Evolutionary conservation across 1,140 invertebrate genomes (phyloP).

Genomic region (Drosophila azteca): DNA sequence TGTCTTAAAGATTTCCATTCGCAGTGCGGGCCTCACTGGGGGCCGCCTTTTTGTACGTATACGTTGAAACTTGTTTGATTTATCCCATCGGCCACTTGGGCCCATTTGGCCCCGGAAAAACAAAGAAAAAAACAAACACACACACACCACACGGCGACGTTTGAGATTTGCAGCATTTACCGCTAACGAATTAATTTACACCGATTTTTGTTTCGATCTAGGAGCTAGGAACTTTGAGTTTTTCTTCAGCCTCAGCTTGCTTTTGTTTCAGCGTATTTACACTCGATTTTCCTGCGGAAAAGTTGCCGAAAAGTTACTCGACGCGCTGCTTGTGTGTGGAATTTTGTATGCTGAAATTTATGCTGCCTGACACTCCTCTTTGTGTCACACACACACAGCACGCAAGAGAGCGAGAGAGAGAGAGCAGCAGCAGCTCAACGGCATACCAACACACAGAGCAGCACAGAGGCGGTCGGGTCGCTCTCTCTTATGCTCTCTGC

Average conservation of each 20-base stretch:
- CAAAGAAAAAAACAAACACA: slow-evolving; percentile 26
- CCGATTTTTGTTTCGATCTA: slow-evolving; percentile 48
- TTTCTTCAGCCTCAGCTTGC: slow-evolving; percentile 3
- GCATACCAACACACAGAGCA: slow-evolving; percentile 64
- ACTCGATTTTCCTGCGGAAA: slow-evolving; percentile 70
- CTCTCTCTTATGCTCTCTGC: neutral
- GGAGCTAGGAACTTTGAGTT: slow-evolving; percentile 58
- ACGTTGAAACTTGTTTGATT: slow-evolving; percentile 77
- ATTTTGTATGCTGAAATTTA: slow-evolving; percentile 80
- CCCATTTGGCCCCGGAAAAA: slow-evolving; percentile 41
- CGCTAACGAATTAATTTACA: slow-evolving; percentile 64
- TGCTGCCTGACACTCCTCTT: slow-evolving; percentile 80
- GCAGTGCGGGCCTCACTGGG: slow-evolving; percentile 36
- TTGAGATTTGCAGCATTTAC: slow-evolving; percentile 48
- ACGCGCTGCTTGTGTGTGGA: slow-evolving; percentile 71
- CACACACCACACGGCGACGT: slow-evolving; percentile 6
- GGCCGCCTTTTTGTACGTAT: slow-evolving; percentile 26
- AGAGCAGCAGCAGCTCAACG: slow-evolving; percentile 16
- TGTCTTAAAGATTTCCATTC: slow-evolving; percentile 47
- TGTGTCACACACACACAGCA: slow-evolving; percentile 67
- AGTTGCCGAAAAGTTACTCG: slow-evolving; percentile 75
- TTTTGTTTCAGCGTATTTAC: slow-evolving; percentile 63
- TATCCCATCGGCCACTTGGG: slow-evolving; percentile 69
- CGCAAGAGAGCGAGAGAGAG: slow-evolving; percentile 19
- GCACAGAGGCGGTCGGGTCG: slow-evolving; percentile 1